Percentiles rank a stretch among this genome's conserved stretches.
Conservation (phyloP, 2,113 vertebrate genomes). For the Ahaetulla prasina region DNA sequence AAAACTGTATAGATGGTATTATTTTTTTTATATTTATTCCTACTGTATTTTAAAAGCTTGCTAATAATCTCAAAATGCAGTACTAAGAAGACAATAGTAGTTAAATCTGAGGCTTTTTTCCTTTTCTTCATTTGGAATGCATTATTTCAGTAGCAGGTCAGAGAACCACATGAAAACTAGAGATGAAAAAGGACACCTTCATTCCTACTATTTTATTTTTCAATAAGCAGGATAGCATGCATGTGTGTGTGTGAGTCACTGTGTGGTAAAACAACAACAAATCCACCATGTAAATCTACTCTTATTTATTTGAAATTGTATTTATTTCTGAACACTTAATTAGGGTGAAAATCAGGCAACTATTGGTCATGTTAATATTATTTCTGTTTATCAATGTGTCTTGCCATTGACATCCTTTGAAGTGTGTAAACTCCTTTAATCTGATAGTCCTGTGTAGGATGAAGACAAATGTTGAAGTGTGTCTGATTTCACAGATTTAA, state of each 20-base stretch:
- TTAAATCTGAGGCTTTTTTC: background rate
- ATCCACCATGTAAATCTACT: background rate
- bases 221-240: background rate
- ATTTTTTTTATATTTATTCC: background rate
- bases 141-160: background rate
- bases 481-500: background rate
- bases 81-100: background rate
- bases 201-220: background rate
- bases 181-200: background rate
- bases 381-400: background rate
- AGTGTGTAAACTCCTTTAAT: background rate
- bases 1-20: background rate
- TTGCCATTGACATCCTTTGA: background rate
- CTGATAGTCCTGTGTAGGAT: background rate
- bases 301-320: no score
- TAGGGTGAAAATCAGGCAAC: background rate
- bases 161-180: background rate
- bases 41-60: background rate
- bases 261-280: background rate
- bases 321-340: background rate
- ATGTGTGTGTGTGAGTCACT: background rate
- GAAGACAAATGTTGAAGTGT: background rate
- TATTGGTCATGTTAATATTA: background rate
- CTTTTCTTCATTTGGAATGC: background rate
- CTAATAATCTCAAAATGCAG: background rate